Evolutionary conservation across 2,888 invertebrate genomes (phyloP), one percentile per base, ranked within the genome.

Genomic region (Tetramorium bicarinatum): DNA sequence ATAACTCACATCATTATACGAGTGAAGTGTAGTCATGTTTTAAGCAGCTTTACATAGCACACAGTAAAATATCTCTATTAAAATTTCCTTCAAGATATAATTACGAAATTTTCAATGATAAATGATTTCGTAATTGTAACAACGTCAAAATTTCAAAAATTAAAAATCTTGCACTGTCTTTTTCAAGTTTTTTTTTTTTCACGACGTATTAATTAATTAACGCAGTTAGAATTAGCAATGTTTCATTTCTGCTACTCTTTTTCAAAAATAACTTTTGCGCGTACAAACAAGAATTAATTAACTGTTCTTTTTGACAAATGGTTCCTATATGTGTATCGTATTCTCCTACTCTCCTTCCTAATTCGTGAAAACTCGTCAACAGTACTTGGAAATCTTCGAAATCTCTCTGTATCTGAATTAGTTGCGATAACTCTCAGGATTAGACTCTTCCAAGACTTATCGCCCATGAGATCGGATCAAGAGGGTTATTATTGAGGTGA

Each of bases 401-500:
- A 34, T 34, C 29, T 25, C 25, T 54, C 11, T 11, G 3, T 25
- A 54, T 29, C 9, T 3, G 41, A 18, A 41, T 74, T 82, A 84
- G 44, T 34, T 34, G n/a, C n/a, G 25, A 59, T 34, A 47, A 29
- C 13, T 9, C 15, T 11, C 34, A 47, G 29, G 47, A 59, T 56
- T 59, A 59, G 13, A 25, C 38, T 38, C 66, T 47, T 56, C 3
- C 44, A 0, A 59, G 21, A 34, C 21, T 61, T 4, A 15, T 71
- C 41, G 71, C 18, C 49, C 25, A 69, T 62, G 38, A 56, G 71
- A 61, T 47, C 21, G 7, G 61, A 61, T 83, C 44, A 59, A 47
- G 82, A 54, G 52, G 66, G 44, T 87, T 67, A 38, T 52, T 34
- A 61, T 49, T n/a, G 47, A 9, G 47, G n/a, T 59, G 25, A 76